phyloP scores from a whole-genome alignment of 2,113 vertebrate species.

The Taxidea taxus region DNA sequence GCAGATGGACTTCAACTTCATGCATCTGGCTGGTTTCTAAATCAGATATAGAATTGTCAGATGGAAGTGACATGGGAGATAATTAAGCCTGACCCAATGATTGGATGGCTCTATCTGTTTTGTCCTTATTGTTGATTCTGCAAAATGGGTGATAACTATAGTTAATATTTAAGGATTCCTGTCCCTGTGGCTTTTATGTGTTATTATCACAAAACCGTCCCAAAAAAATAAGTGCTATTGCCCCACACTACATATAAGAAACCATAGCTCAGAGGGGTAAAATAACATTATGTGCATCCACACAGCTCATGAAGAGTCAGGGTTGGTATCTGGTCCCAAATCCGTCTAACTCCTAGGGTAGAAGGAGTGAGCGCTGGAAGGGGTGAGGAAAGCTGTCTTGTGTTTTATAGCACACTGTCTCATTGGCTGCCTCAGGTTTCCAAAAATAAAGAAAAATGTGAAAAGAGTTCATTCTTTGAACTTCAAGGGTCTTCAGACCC shows the following conservation, averaged over 20 bases:
- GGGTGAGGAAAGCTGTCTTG: not conserved
- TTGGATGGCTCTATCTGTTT: not conserved
- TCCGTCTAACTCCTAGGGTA: rapidly evolving
- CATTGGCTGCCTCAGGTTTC: not conserved
- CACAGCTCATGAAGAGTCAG: not conserved
- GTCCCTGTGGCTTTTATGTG: not conserved
- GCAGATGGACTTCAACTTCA: not conserved
- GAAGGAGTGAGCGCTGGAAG: not conserved
- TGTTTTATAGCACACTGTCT: rapidly evolving
- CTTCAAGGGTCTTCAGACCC: not conserved
- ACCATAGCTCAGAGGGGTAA: no score
- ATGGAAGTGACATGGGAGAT: not conserved
- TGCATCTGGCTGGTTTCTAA: not conserved
- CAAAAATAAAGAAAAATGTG: not conserved
- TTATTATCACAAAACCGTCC: not conserved
- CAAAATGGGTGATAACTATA: not conserved
- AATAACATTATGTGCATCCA: not conserved
- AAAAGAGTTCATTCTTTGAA: not conserved
- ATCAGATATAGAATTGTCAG: not conserved
- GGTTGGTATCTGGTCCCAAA: not conserved
- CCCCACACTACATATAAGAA: not conserved
- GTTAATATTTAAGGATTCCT: not conserved
- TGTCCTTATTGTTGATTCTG: not conserved
- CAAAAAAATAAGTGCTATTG: not conserved
- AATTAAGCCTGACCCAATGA: not conserved